Evolutionary conservation across 1,140 invertebrate species (phyloP).

Genomic region (Orius insidiosus): DNA sequence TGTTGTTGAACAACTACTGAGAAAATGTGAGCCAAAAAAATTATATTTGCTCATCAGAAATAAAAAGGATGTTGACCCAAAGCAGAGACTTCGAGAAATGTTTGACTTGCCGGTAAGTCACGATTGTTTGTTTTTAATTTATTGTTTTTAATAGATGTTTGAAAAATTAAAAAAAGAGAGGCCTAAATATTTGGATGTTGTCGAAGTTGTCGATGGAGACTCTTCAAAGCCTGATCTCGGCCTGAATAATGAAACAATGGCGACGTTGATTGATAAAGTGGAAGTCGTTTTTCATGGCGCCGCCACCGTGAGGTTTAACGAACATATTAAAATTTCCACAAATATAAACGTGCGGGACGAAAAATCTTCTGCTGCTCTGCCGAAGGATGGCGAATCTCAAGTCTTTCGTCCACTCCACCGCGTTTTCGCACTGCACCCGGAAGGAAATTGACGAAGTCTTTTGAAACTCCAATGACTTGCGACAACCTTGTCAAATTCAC

Average conservation of each 20-base stretch:
- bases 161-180: slow-evolving; percentile 25
- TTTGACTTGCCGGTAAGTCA: slow-evolving; percentile 49
- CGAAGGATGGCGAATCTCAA: slow-evolving; percentile 43
- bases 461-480: slow-evolving; percentile 25
- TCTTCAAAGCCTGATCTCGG: slow-evolving; percentile 53
- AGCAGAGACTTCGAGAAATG: slow-evolving; percentile 45
- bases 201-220: slow-evolving; percentile 55
- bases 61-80: slow-evolving; percentile 58
- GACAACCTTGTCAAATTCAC: slow-evolving; percentile 31
- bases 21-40: slow-evolving; percentile 51
- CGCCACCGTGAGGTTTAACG: slow-evolving; percentile 73
- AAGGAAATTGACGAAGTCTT: slow-evolving; percentile 40
- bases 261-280: slow-evolving; percentile 27
- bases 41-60: slow-evolving; percentile 63
- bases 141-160: slow-evolving; percentile 29
- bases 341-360: slow-evolving; percentile 43
- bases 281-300: slow-evolving; percentile 59
- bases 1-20: slow-evolving; percentile 63
- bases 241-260: slow-evolving; percentile 47
- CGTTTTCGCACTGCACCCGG: slow-evolving; percentile 47
- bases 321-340: slow-evolving; percentile 48
- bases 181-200: slow-evolving; percentile 25
- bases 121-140: background rate
- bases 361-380: slow-evolving; percentile 39
- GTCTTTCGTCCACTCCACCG: slow-evolving; percentile 46